Base-by-base conservation (phyloP, 2,797 vertebrate genomes). In the Diceros bicornis region DNA sequence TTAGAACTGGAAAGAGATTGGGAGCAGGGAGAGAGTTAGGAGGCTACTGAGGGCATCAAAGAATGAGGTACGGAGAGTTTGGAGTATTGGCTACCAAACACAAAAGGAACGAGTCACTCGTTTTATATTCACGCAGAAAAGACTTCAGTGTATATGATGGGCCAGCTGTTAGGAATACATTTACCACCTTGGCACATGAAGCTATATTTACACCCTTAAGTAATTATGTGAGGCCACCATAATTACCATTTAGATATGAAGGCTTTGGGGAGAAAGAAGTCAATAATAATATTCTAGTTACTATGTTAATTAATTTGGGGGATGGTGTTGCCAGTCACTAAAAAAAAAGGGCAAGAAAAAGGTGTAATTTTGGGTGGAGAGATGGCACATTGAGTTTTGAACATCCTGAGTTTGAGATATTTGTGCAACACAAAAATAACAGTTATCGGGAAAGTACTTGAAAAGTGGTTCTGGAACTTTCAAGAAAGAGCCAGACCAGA, bases 351-450 rank as follows among this genome's bases (percentile, higher is more conserved):
- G 14, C 4, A 52, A 74, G 66, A 78, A 57, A 83, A 89, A 97
- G n/a, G 23, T 41, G 44, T 1, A 59, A 8, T 94, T 89, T 78
- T 41, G 34, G 34, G 2, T 69, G 62, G 47, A 29, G 29, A 77
- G 44, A 7, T 44, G 13, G 16, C 21, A 4, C n/a, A 11, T 52
- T 89, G 79, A 71, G 8, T 64, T 92, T 94, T 96, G 68, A 88
- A 82, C 61, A 77, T 50, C 23, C 23, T 4, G 23, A 79, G 20
- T 97, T 88, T 83, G 93, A 95, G 72, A 82, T 74, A 29, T 16
- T 82, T 95, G n/a, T 50, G 6, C 2, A 62, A 12, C 23, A 57
- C 47, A 34, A 64, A 52, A 78, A 89, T 41, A 52, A 69, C 4
- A 91, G 14, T 7, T 92, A 3, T 90, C 55, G 81, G 32, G 37